A percentile compares a stretch with the other conserved stretches of the same genome.
Conservation (phyloP, 1,140 invertebrate species). For the Aplysia californica region DNA sequence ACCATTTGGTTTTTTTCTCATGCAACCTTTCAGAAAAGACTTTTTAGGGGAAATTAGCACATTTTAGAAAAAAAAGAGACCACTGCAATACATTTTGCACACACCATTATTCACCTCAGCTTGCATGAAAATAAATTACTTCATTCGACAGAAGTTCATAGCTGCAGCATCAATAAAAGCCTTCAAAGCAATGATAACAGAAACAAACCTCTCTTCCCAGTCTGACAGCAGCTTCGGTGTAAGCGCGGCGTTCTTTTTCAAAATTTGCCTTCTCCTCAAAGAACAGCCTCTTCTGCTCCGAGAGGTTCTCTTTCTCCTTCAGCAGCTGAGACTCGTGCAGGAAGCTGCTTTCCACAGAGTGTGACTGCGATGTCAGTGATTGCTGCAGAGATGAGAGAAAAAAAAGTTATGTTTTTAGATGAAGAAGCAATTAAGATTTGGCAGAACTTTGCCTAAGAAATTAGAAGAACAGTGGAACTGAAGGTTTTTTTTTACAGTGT, state of each 20-base stretch:
- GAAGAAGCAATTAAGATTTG: background rate
- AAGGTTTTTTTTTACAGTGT: background rate
- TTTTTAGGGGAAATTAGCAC: no score
- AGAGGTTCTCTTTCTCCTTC: constrained; percentile 51
- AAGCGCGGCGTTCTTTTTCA: constrained; percentile 54
- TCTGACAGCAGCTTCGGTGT: constrained; percentile 55
- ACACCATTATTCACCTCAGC: background rate
- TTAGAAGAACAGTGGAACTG: background rate
- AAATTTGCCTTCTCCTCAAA: constrained; percentile 60
- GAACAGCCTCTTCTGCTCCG: constrained; percentile 52
- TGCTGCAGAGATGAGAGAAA: constrained; percentile 43
- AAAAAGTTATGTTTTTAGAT: background rate
- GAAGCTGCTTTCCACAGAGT: constrained; percentile 46
- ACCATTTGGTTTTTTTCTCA: no score
- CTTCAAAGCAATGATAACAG: no score
- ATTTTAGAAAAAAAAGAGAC: background rate
- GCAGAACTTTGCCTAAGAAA: background rate
- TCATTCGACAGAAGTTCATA: background rate
- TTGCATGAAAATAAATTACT: background rate
- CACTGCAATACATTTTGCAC: background rate
- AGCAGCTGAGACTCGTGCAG: constrained; percentile 54
- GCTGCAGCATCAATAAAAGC: background rate
- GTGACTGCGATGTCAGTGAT: constrained; percentile 46
- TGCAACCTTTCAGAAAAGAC: no score
- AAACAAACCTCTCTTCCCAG: constrained; percentile 50